A percentile compares a stretch with the other conserved stretches of the same genome.
phyloP scores from a whole-genome alignment of 2,888 invertebrate species.

The Blastobasis lacticolella region DNA sequence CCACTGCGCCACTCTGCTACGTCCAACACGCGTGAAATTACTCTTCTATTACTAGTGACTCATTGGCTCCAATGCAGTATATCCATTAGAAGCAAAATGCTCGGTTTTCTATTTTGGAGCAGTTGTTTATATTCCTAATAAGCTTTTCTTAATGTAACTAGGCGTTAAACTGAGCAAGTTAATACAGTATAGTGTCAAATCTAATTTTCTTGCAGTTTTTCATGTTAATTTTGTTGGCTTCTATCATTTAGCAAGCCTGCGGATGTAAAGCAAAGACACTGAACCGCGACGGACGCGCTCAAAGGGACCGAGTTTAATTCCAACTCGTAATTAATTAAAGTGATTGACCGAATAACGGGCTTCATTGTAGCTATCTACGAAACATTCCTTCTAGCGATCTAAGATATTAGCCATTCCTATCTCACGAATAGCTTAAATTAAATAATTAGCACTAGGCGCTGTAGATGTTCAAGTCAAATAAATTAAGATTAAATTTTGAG shows the following conservation, averaged over 20 bases:
- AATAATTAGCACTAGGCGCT: no score
- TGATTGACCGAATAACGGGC: constrained; percentile 33
- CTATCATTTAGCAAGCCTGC: neutral
- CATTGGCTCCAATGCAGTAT: neutral
- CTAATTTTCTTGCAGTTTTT: neutral
- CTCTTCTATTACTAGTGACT: neutral
- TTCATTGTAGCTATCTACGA: neutral
- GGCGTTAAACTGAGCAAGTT: no score
- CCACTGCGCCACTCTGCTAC: constrained; percentile 82
- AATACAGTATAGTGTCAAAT: neutral
- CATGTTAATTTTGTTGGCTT: neutral
- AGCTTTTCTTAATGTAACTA: neutral
- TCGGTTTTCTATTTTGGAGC: no score
- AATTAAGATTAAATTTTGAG: no score
- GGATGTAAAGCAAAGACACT: neutral
- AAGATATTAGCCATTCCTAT: no score
- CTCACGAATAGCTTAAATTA: no score
- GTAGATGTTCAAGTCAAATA: no score
- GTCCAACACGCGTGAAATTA: neutral
- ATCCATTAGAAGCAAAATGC: neutral
- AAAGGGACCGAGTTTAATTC: constrained; percentile 8
- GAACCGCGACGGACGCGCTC: constrained; percentile 4
- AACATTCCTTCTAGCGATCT: neutral
- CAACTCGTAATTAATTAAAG: constrained; percentile 37
- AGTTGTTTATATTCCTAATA: neutral